These are phyloP conservation scores for Mesitornis unicolor DNA, from an alignment of 2,113 vertebrate species.

Conservation along the genomic window DNA sequence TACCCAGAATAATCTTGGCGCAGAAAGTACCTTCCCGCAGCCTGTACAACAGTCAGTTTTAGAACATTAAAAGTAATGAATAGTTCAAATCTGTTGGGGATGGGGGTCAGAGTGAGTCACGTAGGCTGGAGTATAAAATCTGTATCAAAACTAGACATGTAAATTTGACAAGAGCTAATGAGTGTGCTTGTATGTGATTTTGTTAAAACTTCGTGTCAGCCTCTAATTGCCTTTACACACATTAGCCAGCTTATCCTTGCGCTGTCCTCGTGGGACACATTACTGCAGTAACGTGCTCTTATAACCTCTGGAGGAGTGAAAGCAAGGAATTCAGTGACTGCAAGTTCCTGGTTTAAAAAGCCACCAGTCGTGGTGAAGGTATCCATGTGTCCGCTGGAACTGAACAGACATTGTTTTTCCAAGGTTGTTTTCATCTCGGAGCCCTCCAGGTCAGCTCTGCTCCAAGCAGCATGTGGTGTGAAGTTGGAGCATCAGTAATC, in stretches of 20 bases:
- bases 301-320: not conserved
- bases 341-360: not conserved
- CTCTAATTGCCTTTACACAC: not conserved
- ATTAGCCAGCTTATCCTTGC: not conserved
- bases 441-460: not conserved
- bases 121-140: not conserved
- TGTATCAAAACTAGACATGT: not conserved
- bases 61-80: constrained; percentile 44
- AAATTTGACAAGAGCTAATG: constrained; percentile 8
- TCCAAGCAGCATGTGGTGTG: not conserved
- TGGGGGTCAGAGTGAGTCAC: not conserved
- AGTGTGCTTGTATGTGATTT: not conserved
- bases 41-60: constrained; percentile 43
- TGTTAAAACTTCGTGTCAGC: not conserved
- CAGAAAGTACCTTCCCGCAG: constrained; percentile 23
- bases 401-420: not conserved
- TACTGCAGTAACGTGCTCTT: not conserved
- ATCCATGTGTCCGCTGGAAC: not conserved
- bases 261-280: not conserved
- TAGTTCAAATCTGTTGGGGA: constrained; percentile 33
- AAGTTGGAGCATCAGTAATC: not conserved
- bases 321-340: not conserved
- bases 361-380: not conserved
- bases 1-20: constrained; percentile 53
- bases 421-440: not conserved